Evolutionary conservation across 2,797 vertebrate genomes (phyloP), one percentile per base, ranked within the genome.

Genomic region (Presbytis comata): DNA sequence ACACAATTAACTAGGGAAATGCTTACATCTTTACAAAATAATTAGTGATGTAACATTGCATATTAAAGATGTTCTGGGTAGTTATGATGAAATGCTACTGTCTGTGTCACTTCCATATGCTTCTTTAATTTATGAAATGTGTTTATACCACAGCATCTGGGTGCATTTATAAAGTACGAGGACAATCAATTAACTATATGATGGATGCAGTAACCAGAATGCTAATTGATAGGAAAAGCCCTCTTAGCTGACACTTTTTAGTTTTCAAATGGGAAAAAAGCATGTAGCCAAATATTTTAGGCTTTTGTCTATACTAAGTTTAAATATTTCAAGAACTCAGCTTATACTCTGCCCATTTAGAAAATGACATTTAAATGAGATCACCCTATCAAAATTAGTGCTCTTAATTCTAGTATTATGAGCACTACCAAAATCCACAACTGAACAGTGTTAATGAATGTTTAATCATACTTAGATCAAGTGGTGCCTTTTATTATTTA

Each of bases 1-100:
- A 97, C 53, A 72, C 14, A 75, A 75, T 97, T 93, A 94, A 75
- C 48, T 46, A 84, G 75, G 41, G 61, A 96, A 94, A 90, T 81
- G 36, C 70, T 89, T 87, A 74, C 26, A 46, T 93, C 83, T 88
- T 91, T 96, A 57, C 8, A 44, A 75, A 94, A 78, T 61, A 90
- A 91, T 96, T 92, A 96, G 82, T 91, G 85, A 89, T 64, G 44
- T 76, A 89, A 39, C 46, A 94, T 75, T 85, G 72, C 82, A 41
- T 70, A 85, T 96, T 84, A 81, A 96, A 57, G 75, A 93, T 76
- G 75, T 91, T 86, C 75, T 12, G 72, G 59, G 61, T 86, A 75
- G 93, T 94, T 96, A 79, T 78, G 84, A 83, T 97, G 86, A 97
- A 92, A 91, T 94, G 90, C 87, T 95, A 94, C 93, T 86, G 74